These are phyloP conservation scores for Chrysemys picta DNA, from an alignment of 2,113 vertebrate genomes.

Conservation along the genomic window DNA sequence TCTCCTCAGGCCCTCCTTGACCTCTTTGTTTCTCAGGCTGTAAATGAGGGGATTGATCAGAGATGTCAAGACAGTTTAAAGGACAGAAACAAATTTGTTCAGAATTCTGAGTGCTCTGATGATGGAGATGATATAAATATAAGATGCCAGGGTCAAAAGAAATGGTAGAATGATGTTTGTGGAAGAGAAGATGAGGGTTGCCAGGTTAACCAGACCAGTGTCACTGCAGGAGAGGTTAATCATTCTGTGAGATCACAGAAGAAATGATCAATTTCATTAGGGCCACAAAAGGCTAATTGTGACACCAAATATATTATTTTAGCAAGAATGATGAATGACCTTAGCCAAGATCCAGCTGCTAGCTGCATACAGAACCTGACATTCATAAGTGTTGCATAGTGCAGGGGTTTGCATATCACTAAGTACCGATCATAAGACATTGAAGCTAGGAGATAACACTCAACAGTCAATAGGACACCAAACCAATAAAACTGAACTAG, in stretches of 20 bases:
- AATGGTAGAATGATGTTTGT: not conserved
- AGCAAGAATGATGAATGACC: not conserved
- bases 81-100: too few species aligned
- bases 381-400: not conserved
- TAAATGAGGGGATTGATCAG: too few species aligned
- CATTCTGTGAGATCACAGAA: not conserved
- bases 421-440: slow-evolving; percentile 19
- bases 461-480: slow-evolving; percentile 1
- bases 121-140: not conserved
- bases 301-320: not conserved
- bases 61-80: too few species aligned
- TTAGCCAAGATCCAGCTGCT: not conserved
- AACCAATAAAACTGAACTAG: slow-evolving; percentile 3
- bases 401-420: slow-evolving; percentile 21
- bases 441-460: slow-evolving; percentile 3
- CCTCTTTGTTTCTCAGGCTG: too few species aligned
- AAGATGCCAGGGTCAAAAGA: not conserved
- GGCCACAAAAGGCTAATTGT: not conserved
- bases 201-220: not conserved
- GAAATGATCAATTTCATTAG: not conserved
- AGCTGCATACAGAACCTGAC: not conserved
- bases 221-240: not conserved
- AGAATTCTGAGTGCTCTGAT: not conserved
- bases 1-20: too few species aligned
- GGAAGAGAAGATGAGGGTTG: not conserved